Base-by-base conservation (phyloP, 2,888 invertebrate genomes). In the Merodon equestris region DNA sequence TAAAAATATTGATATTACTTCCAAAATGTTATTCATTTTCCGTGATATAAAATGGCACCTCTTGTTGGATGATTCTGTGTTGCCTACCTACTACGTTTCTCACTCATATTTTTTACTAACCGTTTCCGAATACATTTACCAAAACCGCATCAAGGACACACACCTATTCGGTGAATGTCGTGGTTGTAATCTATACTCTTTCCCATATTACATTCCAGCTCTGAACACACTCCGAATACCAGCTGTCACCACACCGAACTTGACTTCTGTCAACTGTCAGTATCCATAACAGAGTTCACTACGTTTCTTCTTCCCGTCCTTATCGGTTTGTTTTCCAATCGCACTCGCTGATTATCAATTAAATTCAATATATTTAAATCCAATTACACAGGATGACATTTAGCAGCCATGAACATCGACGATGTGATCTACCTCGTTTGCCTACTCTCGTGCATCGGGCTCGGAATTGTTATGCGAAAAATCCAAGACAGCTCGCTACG, bases 361-460 rank as follows among this genome's bases (percentile, higher is more conserved):
- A 51, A n/a, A 40, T 27, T 44, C 40, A 3, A 40, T 40, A n/a
- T 40, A 7, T n/a, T 13, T 51, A 64, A 45, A 9, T 40, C n/a
- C 17, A 45, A 58, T 45, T 9, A 12, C 9, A 12, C 45, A 67
- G 61, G 72, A 67, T 54, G 60, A 44, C 27, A 7, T 48, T 9
- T 53, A 40, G 50, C 51, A 50, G 73, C 51, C 50, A 94, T 94
- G 92, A 92, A 92, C 85, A 89, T 91, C 84, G 94, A 95, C 86
- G 95, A 96, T 89, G 89, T 95, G 60, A 90, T 95, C 83, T 96
- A 96, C 87, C 90, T 95, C 60, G 86, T 90, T 12, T 89, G 95
- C 56, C 88, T 96, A 76, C 85, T 94, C 58, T 90, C 91, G 58
- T 93, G 93, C 85, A 92, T 95, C 73, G 91, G 90, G 14, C 91